phyloP scores from a whole-genome alignment of 2,797 vertebrate species.

The Pangasius sanitwongsei region DNA sequence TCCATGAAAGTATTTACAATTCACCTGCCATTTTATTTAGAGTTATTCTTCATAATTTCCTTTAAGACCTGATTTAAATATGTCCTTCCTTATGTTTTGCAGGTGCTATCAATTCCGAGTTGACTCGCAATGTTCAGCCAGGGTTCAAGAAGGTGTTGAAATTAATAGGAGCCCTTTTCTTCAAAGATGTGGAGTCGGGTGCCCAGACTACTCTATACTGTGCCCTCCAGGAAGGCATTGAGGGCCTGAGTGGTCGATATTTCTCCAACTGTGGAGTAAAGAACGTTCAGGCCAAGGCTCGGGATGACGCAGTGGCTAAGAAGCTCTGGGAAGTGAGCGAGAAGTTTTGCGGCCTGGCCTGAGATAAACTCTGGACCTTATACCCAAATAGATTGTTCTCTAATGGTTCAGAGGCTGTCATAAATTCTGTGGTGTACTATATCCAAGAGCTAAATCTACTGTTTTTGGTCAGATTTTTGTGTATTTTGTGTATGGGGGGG shows the following conservation, averaged over 20 bases:
- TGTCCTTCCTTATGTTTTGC: slow-evolving; percentile 3
- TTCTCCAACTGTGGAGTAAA: slow-evolving; percentile 71
- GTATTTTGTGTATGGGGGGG: too few relatives aligned
- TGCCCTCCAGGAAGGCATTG: slow-evolving; percentile 68
- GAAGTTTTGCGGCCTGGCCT: slow-evolving; percentile 63
- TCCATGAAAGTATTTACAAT: neutral
- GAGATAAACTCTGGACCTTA: neutral
- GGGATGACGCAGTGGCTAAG: slow-evolving; percentile 69
- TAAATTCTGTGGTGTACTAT: neutral
- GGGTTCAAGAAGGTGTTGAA: neutral
- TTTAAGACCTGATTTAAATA: neutral
- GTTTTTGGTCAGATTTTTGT: neutral
- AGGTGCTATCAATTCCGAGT: slow-evolving; percentile 64
- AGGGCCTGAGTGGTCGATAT: slow-evolving; percentile 67
- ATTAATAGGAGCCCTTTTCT: slow-evolving; percentile 60
- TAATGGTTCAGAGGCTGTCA: neutral
- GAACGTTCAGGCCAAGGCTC: slow-evolving; percentile 61
- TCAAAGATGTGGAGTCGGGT: slow-evolving; percentile 65
- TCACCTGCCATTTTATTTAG: neutral
- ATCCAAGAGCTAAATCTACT: neutral
- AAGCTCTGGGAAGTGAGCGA: slow-evolving; percentile 78
- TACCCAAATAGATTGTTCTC: neutral
- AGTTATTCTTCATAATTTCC: neutral
- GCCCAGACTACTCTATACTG: slow-evolving; percentile 73
- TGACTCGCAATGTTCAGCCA: slow-evolving; percentile 45